Percentiles rank a stretch among this genome's conserved stretches.
Evolutionary conservation across 2,888 invertebrate species (phyloP).

Genomic region (Cloeon dipterum): DNA sequence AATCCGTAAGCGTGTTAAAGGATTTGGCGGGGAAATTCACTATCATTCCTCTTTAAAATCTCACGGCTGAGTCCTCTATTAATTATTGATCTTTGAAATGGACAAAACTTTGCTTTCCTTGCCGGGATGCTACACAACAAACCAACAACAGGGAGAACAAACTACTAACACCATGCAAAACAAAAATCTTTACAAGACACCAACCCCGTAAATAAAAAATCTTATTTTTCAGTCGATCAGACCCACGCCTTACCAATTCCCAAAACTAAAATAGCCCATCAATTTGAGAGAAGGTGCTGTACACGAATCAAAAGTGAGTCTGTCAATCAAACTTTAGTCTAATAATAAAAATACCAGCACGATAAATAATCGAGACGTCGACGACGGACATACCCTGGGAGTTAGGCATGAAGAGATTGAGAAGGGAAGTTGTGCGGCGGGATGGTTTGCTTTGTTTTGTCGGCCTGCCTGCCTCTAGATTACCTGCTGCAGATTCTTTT

Average conservation of each 20-base stretch:
- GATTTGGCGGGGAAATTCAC: no score
- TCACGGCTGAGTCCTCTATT: no score
- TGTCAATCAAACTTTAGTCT: background rate
- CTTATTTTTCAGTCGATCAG: slow-evolving; percentile 21
- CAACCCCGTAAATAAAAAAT: no score
- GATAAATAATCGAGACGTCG: slow-evolving; percentile 4
- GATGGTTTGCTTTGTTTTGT: slow-evolving; percentile 43
- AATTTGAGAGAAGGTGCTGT: background rate
- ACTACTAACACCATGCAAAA: no score
- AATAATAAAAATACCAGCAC: slow-evolving; percentile 1
- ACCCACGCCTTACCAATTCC: slow-evolving; percentile 10
- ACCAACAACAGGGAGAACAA: no score
- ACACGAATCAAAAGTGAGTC: background rate
- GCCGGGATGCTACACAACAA: no score
- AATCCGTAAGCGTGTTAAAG: no score
- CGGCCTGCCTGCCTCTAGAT: slow-evolving; percentile 15
- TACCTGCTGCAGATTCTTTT: slow-evolving; percentile 43
- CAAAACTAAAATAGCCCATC: no score
- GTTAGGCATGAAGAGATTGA: slow-evolving; percentile 88
- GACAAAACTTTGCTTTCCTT: no score
- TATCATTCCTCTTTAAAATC: no score
- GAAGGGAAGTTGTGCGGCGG: slow-evolving; percentile 79
- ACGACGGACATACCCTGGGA: slow-evolving; percentile 81
- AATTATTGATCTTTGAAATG: no score
- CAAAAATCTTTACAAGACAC: no score